phyloP scores from a whole-genome alignment of 2,113 vertebrate genomes.

The Triplophysa rosa region DNA sequence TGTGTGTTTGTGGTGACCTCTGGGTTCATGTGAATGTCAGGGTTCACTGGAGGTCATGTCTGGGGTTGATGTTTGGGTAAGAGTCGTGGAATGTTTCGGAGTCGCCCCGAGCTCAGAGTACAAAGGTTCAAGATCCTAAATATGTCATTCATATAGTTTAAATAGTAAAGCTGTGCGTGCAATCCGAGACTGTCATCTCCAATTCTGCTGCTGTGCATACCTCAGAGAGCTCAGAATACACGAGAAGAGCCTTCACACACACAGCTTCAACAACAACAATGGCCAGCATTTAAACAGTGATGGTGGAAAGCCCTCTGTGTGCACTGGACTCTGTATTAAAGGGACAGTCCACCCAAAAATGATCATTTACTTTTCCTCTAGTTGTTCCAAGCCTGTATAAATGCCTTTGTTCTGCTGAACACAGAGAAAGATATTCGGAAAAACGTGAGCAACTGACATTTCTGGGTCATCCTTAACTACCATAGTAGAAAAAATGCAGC shows the following conservation, averaged over 20 bases:
- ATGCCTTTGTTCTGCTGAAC: no score
- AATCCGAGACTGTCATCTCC: constrained; percentile 61
- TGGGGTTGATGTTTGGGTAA: constrained; percentile 52
- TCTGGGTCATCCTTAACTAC: no score
- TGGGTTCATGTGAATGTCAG: constrained; percentile 60
- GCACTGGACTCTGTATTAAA: no score
- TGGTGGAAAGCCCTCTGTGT: no score
- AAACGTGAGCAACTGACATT: no score
- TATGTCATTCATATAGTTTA: constrained; percentile 60
- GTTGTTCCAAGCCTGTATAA: no score
- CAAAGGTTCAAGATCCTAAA: constrained; percentile 62
- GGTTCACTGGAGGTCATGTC: constrained; percentile 52
- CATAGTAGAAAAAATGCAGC: no score
- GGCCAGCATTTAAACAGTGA: no score
- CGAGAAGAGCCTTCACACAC: neutral
- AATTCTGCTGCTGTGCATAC: constrained; percentile 54
- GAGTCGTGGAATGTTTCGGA: constrained; percentile 60
- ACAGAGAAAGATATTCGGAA: no score
- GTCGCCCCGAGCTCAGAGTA: constrained; percentile 50
- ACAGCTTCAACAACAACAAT: neutral
- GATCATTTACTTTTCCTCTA: no score
- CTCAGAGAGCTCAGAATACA: constrained; percentile 51
- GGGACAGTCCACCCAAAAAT: no score
- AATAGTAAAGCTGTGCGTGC: constrained; percentile 42
- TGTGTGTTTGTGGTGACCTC: constrained; percentile 51